Percentiles rank a stretch among this genome's conserved stretches.
These are phyloP conservation scores for Oplegnathus fasciatus DNA, from an alignment of 2,113 vertebrate genomes.

Conservation along the genomic window DNA sequence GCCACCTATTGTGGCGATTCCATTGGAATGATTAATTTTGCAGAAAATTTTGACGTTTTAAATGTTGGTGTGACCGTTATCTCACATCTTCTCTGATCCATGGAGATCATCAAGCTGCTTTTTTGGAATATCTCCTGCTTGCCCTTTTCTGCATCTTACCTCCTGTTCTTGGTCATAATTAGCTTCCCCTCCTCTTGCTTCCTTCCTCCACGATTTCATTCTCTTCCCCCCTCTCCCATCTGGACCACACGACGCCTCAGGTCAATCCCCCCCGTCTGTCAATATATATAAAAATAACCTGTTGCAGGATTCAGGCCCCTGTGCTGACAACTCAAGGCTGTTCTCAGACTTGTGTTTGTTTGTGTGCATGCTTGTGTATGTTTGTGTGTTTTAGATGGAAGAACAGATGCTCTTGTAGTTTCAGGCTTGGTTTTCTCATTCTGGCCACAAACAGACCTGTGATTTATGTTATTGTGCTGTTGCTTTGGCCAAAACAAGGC, in stretches of 20 bases:
- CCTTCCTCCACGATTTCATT: neutral
- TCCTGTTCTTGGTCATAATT: constrained; percentile 12
- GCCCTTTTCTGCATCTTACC: neutral
- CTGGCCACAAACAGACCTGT: constrained; percentile 51
- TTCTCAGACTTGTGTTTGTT: constrained; percentile 54
- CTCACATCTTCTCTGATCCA: neutral
- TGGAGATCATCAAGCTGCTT: neutral
- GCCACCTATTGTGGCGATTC: neutral
- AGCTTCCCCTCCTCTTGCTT: neutral
- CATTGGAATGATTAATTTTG: neutral
- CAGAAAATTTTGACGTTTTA: neutral
- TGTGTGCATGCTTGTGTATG: constrained; percentile 50
- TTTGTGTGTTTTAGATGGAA: constrained; percentile 61
- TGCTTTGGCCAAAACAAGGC: constrained; percentile 56
- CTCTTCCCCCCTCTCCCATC: constrained; percentile 18
- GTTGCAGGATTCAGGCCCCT: constrained; percentile 34
- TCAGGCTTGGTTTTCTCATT: constrained; percentile 80
- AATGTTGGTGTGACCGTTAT: neutral
- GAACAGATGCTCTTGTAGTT: constrained; percentile 63
- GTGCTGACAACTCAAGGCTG: constrained; percentile 72
- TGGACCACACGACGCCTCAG: constrained; percentile 10
- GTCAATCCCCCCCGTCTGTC: constrained; percentile 55
- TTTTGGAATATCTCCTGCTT: neutral
- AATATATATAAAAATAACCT: constrained; percentile 70
- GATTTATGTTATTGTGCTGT: constrained; percentile 73